Conservation (phyloP, 1,140 invertebrate species). For the Hesperophylax magnus region DNA sequence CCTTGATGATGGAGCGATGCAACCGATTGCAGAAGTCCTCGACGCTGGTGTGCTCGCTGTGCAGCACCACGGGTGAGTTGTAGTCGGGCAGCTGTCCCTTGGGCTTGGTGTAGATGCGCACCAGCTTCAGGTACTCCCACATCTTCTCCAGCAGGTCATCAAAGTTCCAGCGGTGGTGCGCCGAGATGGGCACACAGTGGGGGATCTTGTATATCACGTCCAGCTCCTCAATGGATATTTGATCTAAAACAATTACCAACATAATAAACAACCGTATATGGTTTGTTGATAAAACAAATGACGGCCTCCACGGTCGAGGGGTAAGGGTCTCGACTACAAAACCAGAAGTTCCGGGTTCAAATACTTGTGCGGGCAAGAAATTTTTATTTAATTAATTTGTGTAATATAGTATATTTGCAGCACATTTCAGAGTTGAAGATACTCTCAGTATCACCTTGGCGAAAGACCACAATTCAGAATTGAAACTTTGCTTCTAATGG, state of each 20-base stretch:
- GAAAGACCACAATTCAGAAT: too few species aligned
- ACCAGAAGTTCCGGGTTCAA: too few species aligned
- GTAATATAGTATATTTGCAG: too few species aligned
- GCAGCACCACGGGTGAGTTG: slow-evolving; percentile 95
- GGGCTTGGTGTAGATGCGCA: slow-evolving; percentile 98
- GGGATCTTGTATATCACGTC: slow-evolving; percentile 99
- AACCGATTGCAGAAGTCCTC: slow-evolving; percentile 99
- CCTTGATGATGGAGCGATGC: slow-evolving; percentile 96
- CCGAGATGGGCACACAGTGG: slow-evolving; percentile 99
- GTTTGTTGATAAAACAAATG: too few species aligned
- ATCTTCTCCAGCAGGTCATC: slow-evolving; percentile 99
- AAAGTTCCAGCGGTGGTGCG: slow-evolving; percentile 99
- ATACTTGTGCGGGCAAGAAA: too few species aligned
- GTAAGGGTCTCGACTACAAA: too few species aligned
- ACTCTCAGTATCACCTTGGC: too few species aligned
- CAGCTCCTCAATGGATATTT: slow-evolving; percentile 95
- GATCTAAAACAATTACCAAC: slow-evolving; percentile 73
- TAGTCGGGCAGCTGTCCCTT: slow-evolving; percentile 99
- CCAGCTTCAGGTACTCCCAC: slow-evolving; percentile 97
- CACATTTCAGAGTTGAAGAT: too few species aligned
- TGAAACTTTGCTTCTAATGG: too few species aligned
- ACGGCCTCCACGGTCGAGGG: too few species aligned
- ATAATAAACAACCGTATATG: too few species aligned
- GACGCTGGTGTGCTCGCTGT: slow-evolving; percentile 86
- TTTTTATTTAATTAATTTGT: too few species aligned